Percentiles rank a stretch among this genome's conserved stretches.
These are phyloP conservation scores for Ectropis grisescens DNA, from an alignment of 1,140 invertebrate species.

Conservation along the genomic window DNA sequence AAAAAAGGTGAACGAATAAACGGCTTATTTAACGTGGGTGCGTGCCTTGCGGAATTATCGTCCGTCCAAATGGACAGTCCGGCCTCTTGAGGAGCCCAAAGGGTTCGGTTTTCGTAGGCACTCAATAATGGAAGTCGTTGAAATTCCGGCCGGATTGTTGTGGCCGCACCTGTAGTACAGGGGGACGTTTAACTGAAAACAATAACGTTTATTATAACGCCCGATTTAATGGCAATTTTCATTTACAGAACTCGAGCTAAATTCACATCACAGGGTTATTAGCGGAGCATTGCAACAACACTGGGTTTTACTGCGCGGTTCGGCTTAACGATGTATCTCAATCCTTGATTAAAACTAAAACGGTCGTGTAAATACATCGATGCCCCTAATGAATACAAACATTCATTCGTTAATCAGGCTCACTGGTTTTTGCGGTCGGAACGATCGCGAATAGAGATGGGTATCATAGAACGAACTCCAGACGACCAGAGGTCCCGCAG, in stretches of 20 bases:
- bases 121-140: constrained; percentile 66
- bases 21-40: constrained; percentile 40
- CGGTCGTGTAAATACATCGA: constrained; percentile 41
- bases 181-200: constrained; percentile 40
- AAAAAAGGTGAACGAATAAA: constrained; percentile 17
- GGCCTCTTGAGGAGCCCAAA: constrained; percentile 46
- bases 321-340: no score
- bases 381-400: constrained; percentile 28
- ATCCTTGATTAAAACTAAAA: constrained; percentile 63
- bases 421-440: constrained; percentile 18
- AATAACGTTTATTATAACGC: constrained; percentile 62
- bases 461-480: constrained; percentile 10
- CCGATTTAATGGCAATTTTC: constrained; percentile 56
- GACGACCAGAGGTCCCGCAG: constrained; percentile 12
- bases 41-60: constrained; percentile 40
- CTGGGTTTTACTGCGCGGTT: constrained; percentile 43
- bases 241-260: constrained; percentile 50
- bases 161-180: constrained; percentile 33
- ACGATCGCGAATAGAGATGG: constrained; percentile 17
- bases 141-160: constrained; percentile 59
- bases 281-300: constrained; percentile 23
- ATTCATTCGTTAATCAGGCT: constrained; percentile 21
- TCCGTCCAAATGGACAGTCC: constrained; percentile 46
- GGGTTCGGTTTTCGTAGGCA: constrained; percentile 54
- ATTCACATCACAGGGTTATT: constrained; percentile 42